phyloP scores from a whole-genome alignment of 1,140 invertebrate genomes.

The Venturia canescens region DNA sequence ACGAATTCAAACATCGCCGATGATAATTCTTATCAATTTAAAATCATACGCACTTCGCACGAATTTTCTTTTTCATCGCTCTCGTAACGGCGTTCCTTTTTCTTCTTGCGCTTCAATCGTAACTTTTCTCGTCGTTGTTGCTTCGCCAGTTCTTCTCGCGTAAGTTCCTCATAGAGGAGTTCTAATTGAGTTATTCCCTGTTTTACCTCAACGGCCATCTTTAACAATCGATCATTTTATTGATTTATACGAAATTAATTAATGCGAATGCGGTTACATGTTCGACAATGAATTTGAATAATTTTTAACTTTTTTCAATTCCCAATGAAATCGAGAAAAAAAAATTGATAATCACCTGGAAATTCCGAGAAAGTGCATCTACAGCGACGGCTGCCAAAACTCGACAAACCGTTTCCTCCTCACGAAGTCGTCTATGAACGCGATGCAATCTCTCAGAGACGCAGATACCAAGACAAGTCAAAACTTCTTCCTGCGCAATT shows the following conservation, averaged over 20 bases:
- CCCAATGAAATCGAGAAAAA: constrained; percentile 5
- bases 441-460: constrained; percentile 92
- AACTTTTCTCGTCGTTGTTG: constrained; percentile 91
- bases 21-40: neutral
- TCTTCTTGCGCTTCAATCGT: constrained; percentile 89
- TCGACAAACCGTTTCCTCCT: constrained; percentile 94
- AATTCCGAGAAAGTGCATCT: constrained; percentile 90
- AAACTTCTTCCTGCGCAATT: constrained; percentile 96
- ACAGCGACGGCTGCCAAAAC: constrained; percentile 92
- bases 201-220: constrained; percentile 92
- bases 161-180: constrained; percentile 88
- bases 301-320: too few relatives aligned
- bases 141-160: constrained; percentile 88
- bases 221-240: neutral
- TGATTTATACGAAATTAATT: constrained; percentile 40
- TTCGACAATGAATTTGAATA: neutral
- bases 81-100: constrained; percentile 82
- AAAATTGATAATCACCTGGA: constrained; percentile 78
- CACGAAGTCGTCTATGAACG: constrained; percentile 89
- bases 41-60: constrained; percentile 55
- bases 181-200: constrained; percentile 92
- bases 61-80: constrained; percentile 78
- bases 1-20: neutral
- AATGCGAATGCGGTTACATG: too few relatives aligned
- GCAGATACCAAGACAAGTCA: constrained; percentile 94